Evolutionary conservation across 2,113 vertebrate species (phyloP).

Genomic region (Thunnus maccoyii): DNA sequence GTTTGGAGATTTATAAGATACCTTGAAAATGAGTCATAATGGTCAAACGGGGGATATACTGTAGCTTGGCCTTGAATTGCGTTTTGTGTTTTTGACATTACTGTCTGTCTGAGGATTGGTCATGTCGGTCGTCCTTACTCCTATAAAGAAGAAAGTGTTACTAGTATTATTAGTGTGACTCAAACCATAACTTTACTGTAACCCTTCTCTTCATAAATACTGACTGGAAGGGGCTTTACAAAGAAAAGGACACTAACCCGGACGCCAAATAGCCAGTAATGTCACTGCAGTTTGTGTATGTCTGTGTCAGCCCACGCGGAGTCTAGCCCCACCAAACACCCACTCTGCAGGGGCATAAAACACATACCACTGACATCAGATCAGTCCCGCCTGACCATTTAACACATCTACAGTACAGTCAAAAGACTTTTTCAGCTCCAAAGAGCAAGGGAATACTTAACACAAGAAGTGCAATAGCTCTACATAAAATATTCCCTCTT

Average conservation of each 20-base stretch:
- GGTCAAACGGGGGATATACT: background rate
- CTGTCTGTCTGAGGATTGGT: background rate
- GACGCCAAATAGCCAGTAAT: slow-evolving; percentile 22
- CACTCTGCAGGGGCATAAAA: slow-evolving; percentile 41
- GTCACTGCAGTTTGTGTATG: slow-evolving; percentile 30
- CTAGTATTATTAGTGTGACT: slow-evolving; percentile 23
- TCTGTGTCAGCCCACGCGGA: slow-evolving; percentile 54
- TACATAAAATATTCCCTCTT: background rate
- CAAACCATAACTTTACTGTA: slow-evolving; percentile 16
- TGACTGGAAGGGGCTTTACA: slow-evolving; percentile 25
- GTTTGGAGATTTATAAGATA: background rate
- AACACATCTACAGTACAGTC: slow-evolving; percentile 8
- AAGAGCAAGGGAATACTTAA: background rate
- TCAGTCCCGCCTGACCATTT: slow-evolving; percentile 35
- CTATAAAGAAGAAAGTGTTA: background rate
- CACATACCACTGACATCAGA: slow-evolving; percentile 55
- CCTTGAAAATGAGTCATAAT: background rate
- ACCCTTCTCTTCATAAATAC: slow-evolving; percentile 9
- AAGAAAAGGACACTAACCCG: slow-evolving; percentile 17
- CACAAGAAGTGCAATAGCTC: background rate
- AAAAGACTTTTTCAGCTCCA: background rate
- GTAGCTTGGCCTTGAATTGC: background rate
- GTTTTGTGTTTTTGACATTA: background rate
- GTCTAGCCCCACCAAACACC: slow-evolving; percentile 56
- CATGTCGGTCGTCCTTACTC: background rate